Base-by-base conservation (phyloP, 2,888 invertebrate genomes). In the Microctonus aethiopoides region DNA sequence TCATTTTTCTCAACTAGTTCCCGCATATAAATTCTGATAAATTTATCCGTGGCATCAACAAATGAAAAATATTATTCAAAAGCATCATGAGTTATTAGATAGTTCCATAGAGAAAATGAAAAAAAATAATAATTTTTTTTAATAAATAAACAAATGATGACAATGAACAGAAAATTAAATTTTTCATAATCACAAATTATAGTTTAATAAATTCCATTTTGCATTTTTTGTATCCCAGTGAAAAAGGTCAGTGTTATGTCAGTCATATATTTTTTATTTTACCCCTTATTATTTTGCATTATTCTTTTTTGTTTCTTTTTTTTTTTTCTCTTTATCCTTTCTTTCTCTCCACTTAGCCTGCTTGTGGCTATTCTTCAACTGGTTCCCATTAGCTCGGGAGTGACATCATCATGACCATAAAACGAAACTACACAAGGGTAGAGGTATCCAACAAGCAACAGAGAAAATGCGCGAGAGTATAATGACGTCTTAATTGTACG, bases 401-500 rank as follows among this genome's bases (percentile, higher is more conserved):
- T 29, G 26, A 32, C 22, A 34, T 74, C 72, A 72, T 72, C 71
- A 71, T 65, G 70, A 69, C 34, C 67, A 59, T 67, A 65, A 67
- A 65, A 68, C 67, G 59, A 39, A n/a, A 39, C n/a, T n/a, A 11
- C 11, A 29, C 36, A 52, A 22, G 57, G 59, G 39, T 34, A 52
- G 32, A 22, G 39, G 20, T 11, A 41, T 26, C 39, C 57, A 66
- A 46, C 67, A 56, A 51, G 67, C 59, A 61, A 67, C 63, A 71
- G 56, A 67, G 54, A 54, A 69, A 67, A 71, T 72, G 72, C 68
- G 65, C 62, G 63, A 7, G 2, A 11, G 68, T 70, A 64, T 74
- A 72, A 74, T 71, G 72, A 74, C 64, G 67, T 64, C 72, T 67
- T 66, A 72, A 67, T 51, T 70, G 54, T 67, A 61, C 68, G 24